Percentiles rank a stretch among this genome's conserved stretches.
phyloP scores from a whole-genome alignment of 2,113 vertebrate species.

The Ameiurus melas region DNA sequence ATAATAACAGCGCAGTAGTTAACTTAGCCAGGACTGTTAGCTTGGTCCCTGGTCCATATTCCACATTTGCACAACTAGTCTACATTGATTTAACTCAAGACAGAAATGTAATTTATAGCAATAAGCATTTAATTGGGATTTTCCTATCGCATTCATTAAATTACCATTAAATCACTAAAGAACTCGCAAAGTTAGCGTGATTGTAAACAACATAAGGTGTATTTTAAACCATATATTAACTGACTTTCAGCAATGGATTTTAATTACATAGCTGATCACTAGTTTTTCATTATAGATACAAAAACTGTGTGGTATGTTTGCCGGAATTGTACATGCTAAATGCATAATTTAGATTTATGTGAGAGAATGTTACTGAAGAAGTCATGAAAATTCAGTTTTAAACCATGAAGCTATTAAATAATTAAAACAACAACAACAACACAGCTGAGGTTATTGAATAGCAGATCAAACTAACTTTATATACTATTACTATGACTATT shows the following conservation, averaged over 20 bases:
- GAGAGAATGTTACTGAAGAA: neutral
- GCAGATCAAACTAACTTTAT: neutral
- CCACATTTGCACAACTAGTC: neutral
- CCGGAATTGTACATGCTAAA: neutral
- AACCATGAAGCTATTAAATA: neutral
- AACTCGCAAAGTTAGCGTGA: neutral
- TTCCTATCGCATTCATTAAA: neutral
- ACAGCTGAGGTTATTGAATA: neutral
- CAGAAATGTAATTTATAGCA: neutral
- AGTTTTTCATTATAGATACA: neutral
- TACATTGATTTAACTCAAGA: neutral
- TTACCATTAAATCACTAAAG: neutral
- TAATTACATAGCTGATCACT: neutral
- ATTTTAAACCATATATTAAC: neutral
- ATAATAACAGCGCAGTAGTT: neutral
- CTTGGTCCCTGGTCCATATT: constrained; percentile 3
- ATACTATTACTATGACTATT: neutral
- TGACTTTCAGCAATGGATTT: neutral
- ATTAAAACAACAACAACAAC: too few species aligned
- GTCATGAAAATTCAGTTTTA: neutral
- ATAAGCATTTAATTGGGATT: neutral
- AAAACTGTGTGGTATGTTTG: neutral
- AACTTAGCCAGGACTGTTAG: constrained; percentile 18
- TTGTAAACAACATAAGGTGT: neutral
- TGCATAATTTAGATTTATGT: neutral